phyloP scores from a whole-genome alignment of 2,888 invertebrate species.

The Scaptomyza tumidula region DNA sequence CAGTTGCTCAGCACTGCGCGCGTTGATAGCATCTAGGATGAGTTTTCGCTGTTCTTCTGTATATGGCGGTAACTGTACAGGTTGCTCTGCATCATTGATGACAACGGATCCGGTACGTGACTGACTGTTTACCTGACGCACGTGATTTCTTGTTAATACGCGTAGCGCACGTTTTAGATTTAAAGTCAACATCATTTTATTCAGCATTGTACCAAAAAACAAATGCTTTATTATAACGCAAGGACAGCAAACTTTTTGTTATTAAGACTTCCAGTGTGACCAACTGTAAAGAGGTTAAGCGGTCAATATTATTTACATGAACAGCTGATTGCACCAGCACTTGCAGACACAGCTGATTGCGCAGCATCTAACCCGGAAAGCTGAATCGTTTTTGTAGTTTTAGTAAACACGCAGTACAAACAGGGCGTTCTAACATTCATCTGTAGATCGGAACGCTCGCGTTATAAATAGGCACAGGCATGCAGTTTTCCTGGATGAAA shows the following conservation, averaged over 20 bases:
- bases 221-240: not conserved
- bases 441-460: not conserved
- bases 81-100: conserved; percentile 20
- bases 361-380: conserved; percentile 36
- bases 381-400: conserved; percentile 4
- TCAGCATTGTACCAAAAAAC: conserved; percentile 4
- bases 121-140: conserved; percentile 21
- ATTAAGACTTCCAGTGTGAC: conserved; percentile 21
- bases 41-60: conserved; percentile 54
- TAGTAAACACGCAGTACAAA: conserved; percentile 18
- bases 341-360: conserved; percentile 38
- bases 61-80: conserved; percentile 49
- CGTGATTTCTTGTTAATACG: not conserved
- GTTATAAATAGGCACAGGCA: conserved; percentile 76
- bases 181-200: conserved; percentile 45
- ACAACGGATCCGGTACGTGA: not conserved
- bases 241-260: conserved; percentile 9
- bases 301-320: not conserved
- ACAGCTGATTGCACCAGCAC: conserved; percentile 35
- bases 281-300: not conserved
- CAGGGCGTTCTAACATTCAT: conserved; percentile 5
- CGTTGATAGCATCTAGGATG: conserved; percentile 69
- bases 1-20: conserved; percentile 52
- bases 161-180: conserved; percentile 21
- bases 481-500: conserved; percentile 92